Conservation (phyloP, 2,797 vertebrate genomes). For the Avahi laniger region DNA sequence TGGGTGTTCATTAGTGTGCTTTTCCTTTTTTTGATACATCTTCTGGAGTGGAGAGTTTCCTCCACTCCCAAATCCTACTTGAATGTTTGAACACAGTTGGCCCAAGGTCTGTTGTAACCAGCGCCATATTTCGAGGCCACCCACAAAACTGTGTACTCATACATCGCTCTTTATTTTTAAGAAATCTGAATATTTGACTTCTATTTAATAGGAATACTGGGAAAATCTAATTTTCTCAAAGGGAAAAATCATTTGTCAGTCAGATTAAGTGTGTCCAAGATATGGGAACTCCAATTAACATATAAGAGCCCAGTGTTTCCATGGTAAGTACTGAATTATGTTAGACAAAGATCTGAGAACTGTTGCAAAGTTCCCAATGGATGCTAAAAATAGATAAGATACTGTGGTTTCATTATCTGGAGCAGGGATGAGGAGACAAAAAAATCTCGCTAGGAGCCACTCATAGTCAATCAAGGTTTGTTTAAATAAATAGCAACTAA, state of each 20-base stretch:
- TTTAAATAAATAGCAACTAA: slow-evolving; percentile 59
- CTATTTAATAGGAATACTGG: not conserved
- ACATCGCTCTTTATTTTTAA: not conserved
- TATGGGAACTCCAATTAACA: not conserved
- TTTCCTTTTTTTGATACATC: not conserved
- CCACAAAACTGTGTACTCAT: not conserved
- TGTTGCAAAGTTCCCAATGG: slow-evolving; percentile 20
- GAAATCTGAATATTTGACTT: not conserved
- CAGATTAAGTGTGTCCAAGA: slow-evolving; percentile 30
- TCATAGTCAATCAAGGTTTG: slow-evolving; percentile 42
- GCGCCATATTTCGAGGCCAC: not conserved
- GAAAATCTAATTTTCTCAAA: slow-evolving; percentile 32
- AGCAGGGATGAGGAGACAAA: slow-evolving; percentile 11
- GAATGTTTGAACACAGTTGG: not conserved
- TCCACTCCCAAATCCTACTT: not conserved
- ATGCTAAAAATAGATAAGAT: slow-evolving; percentile 60
- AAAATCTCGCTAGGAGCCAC: not conserved
- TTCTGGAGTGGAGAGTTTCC: not conserved
- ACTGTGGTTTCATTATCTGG: slow-evolving; percentile 17
- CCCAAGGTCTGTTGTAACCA: not conserved
- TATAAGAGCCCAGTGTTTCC: slow-evolving; percentile 44
- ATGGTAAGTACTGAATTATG: slow-evolving; percentile 51
- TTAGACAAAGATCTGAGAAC: slow-evolving; percentile 54
- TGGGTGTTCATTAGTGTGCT: not conserved
- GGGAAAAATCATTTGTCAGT: not conserved